Base-by-base conservation (phyloP, 2,113 vertebrate genomes). In the Toxotes chatareus region DNA sequence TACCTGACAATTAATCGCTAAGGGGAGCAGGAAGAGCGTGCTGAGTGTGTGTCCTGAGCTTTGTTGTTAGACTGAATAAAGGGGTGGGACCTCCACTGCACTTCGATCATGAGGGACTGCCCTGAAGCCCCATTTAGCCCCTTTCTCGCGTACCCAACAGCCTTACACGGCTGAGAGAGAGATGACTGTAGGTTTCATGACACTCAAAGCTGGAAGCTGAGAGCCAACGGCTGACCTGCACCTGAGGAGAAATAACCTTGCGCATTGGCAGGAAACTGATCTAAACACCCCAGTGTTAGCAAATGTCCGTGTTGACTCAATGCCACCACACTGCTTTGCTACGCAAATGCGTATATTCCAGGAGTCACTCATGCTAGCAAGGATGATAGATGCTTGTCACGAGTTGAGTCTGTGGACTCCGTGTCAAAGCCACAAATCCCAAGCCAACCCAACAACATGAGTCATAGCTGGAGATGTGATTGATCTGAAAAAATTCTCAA, bases 321-420 rank as follows among this genome's bases (percentile, higher is more conserved):
- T 65, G 46, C 38, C 42, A 71, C 42, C n/a, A 12, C 5, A 49
- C 55, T 1, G 46, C 69, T 65, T 67, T 80, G 72, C 79, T 83
- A 76, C 70, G 77, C 79, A 91, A 89, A 91, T 42, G 73, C 1
- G 88, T 93, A 74, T 87, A 91, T 93, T 93, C 88, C 91, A 85
- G 80, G 59, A 86, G 88, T 86, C 83, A 86, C 55, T 90, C 86
- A 80, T 66, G 51, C 27, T 21, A 36, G 49, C 16, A 9, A 49
- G 68, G 32, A 75, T 53, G 80, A 85, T 32, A 63, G 27, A 49
- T 1, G 51, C 9, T 16, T 60, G 79, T 92, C 90, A 91, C 56
- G 3, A 64, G 88, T 80, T 79, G 71, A 80, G 76, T 86, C 67
- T 83, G 55, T 55, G 61, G 59, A 57, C 36, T 4, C 47, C 2